Evolutionary conservation across 2,113 vertebrate species (phyloP).

Genomic region (Gobius niger): DNA sequence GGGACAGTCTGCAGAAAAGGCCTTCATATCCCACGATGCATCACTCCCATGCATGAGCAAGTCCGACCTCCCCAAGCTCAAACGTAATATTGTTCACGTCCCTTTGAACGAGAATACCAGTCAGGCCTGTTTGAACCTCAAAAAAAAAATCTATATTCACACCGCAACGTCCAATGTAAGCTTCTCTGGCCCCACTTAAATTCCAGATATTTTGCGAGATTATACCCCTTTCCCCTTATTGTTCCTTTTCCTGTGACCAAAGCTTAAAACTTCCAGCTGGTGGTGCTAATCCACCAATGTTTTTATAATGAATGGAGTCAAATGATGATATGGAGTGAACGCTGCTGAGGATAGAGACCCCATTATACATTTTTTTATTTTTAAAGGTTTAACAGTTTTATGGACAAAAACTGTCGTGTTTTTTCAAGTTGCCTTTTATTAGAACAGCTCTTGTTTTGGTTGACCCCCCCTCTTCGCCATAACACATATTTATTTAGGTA

Average conservation of each 20-base stretch:
- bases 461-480: slow-evolving; percentile 42
- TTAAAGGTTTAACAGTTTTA: slow-evolving; percentile 56
- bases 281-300: slow-evolving; percentile 73
- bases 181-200: slow-evolving; percentile 30
- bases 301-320: slow-evolving; percentile 71
- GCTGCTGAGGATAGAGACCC: slow-evolving; percentile 46
- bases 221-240: slow-evolving; percentile 23
- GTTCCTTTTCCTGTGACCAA: slow-evolving; percentile 76
- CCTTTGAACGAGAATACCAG: slow-evolving; percentile 39
- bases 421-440: slow-evolving; percentile 75
- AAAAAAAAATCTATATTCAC: slow-evolving; percentile 7
- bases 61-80: slow-evolving; percentile 30
- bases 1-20: slow-evolving; percentile 48
- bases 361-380: slow-evolving; percentile 48
- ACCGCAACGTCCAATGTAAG: slow-evolving; percentile 43
- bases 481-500: slow-evolving; percentile 81
- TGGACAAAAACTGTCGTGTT: slow-evolving; percentile 49
- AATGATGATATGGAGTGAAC: slow-evolving; percentile 55
- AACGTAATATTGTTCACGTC: slow-evolving; percentile 40
- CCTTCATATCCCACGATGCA: slow-evolving; percentile 48
- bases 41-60: slow-evolving; percentile 59
- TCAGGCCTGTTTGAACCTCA: slow-evolving; percentile 41
- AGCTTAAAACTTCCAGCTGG: slow-evolving; percentile 77
- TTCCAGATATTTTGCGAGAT: slow-evolving; percentile 46
- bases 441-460: slow-evolving; percentile 57